Percentiles rank a stretch among this genome's conserved stretches.
phyloP scores from a whole-genome alignment of 2,113 vertebrate genomes.

The Sarotherodon lohbergeri region DNA sequence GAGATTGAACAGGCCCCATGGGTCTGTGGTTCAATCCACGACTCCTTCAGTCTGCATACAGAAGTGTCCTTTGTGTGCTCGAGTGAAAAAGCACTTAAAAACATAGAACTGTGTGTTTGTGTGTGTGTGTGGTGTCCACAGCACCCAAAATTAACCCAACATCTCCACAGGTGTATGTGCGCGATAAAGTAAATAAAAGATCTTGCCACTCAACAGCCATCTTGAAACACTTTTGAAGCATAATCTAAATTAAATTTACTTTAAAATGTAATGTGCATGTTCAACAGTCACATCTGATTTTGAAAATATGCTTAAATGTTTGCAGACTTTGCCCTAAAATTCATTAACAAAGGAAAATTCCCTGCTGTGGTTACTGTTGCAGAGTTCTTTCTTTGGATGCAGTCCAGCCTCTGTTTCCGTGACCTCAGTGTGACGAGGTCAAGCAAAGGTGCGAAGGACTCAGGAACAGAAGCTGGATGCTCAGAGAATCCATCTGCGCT shows the following conservation, averaged over 20 bases:
- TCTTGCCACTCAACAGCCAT: accelerated
- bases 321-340: not conserved
- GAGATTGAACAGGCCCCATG: not conserved
- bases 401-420: not conserved
- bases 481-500: not conserved
- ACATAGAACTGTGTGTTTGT: not conserved
- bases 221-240: accelerated
- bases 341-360: not conserved
- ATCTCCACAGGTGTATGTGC: not conserved
- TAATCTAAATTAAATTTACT: not conserved
- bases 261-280: not conserved
- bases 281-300: accelerated
- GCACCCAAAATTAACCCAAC: not conserved
- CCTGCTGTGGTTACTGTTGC: not conserved
- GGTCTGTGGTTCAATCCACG: not conserved
- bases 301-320: not conserved
- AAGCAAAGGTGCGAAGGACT: not conserved
- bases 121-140: accelerated
- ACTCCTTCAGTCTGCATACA: not conserved
- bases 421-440: not conserved
- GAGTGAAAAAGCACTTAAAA: not conserved
- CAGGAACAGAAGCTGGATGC: accelerated
- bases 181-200: not conserved
- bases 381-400: not conserved
- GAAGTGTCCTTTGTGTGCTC: not conserved